phyloP scores from a whole-genome alignment of 2,113 vertebrate species.

The Panurus biarmicus region DNA sequence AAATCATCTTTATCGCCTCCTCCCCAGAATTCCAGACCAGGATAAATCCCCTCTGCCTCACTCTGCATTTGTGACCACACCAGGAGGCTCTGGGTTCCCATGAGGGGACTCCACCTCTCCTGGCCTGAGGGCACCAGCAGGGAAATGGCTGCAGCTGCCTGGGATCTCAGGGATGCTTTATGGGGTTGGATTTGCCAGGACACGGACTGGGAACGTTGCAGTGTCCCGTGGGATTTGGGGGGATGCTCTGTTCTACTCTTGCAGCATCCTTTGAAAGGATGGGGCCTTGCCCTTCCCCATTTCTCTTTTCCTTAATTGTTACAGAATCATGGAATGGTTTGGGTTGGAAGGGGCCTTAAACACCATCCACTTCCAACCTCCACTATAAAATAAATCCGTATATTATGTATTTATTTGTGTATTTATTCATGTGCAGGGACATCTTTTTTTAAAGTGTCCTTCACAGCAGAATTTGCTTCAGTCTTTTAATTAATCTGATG shows the following conservation, averaged over 20 bases:
- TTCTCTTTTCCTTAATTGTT: not conserved
- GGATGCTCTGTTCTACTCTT: not conserved
- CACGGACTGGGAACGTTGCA: not conserved
- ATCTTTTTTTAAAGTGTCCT: not conserved
- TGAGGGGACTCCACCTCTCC: not conserved
- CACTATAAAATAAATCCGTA: too few relatives aligned
- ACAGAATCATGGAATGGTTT: not conserved
- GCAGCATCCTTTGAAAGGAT: not conserved
- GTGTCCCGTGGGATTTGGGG: not conserved
- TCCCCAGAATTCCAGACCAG: not conserved
- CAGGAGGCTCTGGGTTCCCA: not conserved
- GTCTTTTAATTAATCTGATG: not conserved
- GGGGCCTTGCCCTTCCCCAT: not conserved
- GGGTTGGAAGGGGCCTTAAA: not conserved
- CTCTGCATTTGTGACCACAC: not conserved
- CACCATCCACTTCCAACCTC: too few relatives aligned
- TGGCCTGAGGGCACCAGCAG: not conserved
- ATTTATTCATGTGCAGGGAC: not conserved
- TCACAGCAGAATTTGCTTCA: not conserved
- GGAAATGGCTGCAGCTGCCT: not conserved
- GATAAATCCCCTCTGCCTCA: not conserved
- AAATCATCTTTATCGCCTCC: not conserved
- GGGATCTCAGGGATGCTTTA: not conserved
- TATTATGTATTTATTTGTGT: too few relatives aligned
- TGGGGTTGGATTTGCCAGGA: not conserved